Evolutionary conservation across 2,113 vertebrate species (phyloP).

Genomic region (Chiloscyllium plagiosum): DNA sequence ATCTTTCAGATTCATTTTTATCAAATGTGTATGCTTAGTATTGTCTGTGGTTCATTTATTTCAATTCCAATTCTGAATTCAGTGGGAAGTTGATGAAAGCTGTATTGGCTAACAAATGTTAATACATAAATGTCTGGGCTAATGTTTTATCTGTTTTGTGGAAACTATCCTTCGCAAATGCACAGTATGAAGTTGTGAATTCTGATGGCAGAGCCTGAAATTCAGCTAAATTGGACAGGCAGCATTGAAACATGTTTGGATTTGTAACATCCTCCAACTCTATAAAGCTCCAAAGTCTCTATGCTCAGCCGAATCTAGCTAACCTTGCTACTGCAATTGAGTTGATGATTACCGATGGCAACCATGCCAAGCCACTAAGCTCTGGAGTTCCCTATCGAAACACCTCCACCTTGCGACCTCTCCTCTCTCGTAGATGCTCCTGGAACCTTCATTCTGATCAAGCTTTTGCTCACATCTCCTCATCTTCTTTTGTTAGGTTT

Average conservation of each 20-base stretch:
- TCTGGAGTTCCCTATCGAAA: neutral
- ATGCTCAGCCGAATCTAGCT: neutral
- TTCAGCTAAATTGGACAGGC: neutral
- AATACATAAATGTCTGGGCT: neutral
- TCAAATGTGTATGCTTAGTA: neutral
- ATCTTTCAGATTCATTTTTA: neutral
- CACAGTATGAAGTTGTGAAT: neutral
- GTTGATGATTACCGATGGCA: neutral
- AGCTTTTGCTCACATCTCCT: neutral
- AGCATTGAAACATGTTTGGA: neutral
- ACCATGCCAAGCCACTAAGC: neutral
- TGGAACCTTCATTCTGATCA: neutral
- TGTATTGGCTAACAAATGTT: neutral
- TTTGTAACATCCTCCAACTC: neutral
- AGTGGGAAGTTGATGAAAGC: neutral
- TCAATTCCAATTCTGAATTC: neutral
- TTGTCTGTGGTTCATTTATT: neutral
- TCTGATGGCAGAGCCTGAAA: neutral
- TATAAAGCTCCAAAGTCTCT: neutral
- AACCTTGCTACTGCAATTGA: neutral
- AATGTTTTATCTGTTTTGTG: neutral
- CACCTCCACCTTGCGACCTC: neutral
- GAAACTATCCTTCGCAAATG: neutral
- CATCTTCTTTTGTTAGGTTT: neutral
- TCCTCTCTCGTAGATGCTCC: neutral